phyloP scores from a whole-genome alignment of 2,888 invertebrate genomes.

The Synanthedon vespiformis region DNA sequence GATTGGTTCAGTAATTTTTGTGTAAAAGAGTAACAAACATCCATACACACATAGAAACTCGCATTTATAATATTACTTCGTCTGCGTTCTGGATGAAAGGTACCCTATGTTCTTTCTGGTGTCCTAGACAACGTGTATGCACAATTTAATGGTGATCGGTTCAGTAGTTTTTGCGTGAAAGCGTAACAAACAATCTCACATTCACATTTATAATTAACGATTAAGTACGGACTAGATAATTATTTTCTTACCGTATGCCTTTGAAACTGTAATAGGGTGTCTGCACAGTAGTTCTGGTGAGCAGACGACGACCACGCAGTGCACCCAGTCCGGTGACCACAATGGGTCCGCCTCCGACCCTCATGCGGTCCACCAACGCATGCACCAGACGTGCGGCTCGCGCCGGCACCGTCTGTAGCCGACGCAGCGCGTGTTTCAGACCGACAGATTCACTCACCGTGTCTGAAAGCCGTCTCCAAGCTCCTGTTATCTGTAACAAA shows the following conservation, averaged over 20 bases:
- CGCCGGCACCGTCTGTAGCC: constrained; percentile 58
- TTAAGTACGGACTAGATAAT: background rate
- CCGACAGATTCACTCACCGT: constrained; percentile 64
- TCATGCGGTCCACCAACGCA: constrained; percentile 60
- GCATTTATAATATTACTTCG: too few species aligned
- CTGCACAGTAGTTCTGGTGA: constrained; percentile 47
- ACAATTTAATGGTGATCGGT: too few species aligned
- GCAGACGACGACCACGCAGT: constrained; percentile 50
- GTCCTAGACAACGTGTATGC: too few species aligned
- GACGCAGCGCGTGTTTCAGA: constrained; percentile 54
- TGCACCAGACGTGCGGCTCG: constrained; percentile 61
- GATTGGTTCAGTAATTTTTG: too few species aligned
- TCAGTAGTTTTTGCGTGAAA: too few species aligned
- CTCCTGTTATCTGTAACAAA: constrained; percentile 48
- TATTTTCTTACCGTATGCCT: constrained; percentile 45
- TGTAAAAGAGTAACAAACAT: too few species aligned
- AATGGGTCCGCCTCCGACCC: constrained; percentile 62
- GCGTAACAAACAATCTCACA: too few species aligned
- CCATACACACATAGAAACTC: too few species aligned
- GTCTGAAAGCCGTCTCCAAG: constrained; percentile 57
- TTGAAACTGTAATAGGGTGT: constrained; percentile 61
- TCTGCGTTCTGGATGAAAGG: too few species aligned
- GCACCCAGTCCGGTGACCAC: constrained; percentile 47
- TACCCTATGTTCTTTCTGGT: too few species aligned
- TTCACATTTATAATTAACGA: too few species aligned